A percentile compares a stretch with the other conserved stretches of the same genome.
These are phyloP conservation scores for Stratiomys singularior DNA, from an alignment of 2,888 invertebrate genomes.

Conservation along the genomic window DNA sequence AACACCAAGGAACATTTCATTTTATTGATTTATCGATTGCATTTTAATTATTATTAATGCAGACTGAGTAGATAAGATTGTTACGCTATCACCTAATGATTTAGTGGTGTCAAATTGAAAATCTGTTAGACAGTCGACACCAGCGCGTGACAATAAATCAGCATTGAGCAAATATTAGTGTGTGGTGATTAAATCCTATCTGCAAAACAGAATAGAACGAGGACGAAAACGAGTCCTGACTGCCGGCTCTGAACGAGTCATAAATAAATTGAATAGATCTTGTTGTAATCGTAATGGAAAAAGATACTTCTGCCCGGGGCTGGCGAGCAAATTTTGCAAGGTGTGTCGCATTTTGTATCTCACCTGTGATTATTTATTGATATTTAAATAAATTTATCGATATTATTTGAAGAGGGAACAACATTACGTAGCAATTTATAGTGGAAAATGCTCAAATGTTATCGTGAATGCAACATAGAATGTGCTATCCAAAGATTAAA, in stretches of 20 bases:
- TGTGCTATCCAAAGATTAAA: no score
- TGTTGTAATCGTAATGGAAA: neutral
- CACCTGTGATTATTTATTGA: conserved; percentile 15
- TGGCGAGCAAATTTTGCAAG: conserved; percentile 7
- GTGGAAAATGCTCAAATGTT: neutral
- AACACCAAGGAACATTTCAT: neutral
- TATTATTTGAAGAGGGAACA: neutral
- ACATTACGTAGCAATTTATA: neutral
- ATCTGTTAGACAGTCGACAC: neutral
- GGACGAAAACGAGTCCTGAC: neutral
- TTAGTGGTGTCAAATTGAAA: neutral
- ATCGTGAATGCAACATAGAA: no score
- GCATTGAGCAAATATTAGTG: neutral
- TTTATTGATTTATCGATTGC: conserved; percentile 19
- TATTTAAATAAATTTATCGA: conserved; percentile 25
- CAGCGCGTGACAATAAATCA: conserved; percentile 13
- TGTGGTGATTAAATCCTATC: neutral
- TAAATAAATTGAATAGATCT: conserved; percentile 3
- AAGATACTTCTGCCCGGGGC: neutral
- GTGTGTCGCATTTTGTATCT: conserved; percentile 4
- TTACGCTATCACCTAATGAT: neutral
- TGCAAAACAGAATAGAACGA: neutral
- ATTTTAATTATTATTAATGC: conserved; percentile 5
- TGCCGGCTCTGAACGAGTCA: neutral
- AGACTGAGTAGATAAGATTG: neutral